A percentile compares a stretch with the other conserved stretches of the same genome.
Evolutionary conservation across 92 coral and sea anemone species (phyloP).

Genomic region (Palythoa heliodiscus): DNA sequence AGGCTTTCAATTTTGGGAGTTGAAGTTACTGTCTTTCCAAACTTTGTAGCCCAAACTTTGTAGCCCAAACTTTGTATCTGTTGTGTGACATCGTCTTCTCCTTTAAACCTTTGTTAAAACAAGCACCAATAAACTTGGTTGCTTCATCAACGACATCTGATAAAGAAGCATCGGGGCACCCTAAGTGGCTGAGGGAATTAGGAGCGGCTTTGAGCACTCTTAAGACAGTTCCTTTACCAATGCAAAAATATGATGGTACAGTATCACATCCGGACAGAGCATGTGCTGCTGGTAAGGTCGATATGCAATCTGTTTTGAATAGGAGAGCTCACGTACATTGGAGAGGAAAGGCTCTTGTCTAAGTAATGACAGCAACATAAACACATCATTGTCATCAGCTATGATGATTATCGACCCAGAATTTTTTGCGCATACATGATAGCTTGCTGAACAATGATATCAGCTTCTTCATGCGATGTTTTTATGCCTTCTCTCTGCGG

Average conservation of each 20-base stretch:
- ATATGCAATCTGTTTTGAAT: background rate
- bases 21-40: background rate
- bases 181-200: background rate
- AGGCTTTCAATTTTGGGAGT: background rate
- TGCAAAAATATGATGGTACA: background rate
- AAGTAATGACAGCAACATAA: too few species aligned
- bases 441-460: conserved; percentile 47
- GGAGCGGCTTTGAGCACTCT: background rate
- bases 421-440: too few species aligned
- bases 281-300: background rate
- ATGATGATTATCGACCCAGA: too few species aligned
- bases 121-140: background rate
- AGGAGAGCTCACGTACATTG: background rate
- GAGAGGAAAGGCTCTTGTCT: too few species aligned
- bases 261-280: background rate
- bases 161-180: background rate
- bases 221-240: background rate
- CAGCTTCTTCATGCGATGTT: conserved; percentile 39
- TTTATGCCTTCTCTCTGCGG: too few species aligned
- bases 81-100: background rate
- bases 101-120: background rate
- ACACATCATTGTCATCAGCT: too few species aligned
- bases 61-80: background rate
- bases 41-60: background rate
- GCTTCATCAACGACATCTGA: too few species aligned